Conservation (phyloP, 1,140 invertebrate species). For the Aleiodes sp. region DNA sequence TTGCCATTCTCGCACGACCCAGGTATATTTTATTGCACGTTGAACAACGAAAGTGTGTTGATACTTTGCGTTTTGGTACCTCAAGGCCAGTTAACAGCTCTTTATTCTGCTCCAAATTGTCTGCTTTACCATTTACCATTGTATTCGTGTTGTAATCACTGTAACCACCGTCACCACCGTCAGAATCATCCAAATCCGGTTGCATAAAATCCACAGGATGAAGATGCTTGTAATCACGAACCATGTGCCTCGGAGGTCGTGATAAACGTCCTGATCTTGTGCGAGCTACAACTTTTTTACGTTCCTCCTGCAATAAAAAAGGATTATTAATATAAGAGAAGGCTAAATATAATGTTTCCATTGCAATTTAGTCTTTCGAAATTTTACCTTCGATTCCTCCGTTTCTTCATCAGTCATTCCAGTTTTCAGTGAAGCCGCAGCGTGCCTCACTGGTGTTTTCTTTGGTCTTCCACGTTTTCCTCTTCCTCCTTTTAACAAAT, state of each 20-base stretch:
- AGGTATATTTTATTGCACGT: conserved; percentile 70
- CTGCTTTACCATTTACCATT: conserved; percentile 54
- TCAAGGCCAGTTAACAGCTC: conserved; percentile 58
- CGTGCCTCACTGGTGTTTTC: conserved; percentile 46
- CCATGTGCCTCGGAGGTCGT: conserved; percentile 74
- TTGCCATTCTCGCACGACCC: conserved; percentile 66
- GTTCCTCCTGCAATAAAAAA: conserved; percentile 62
- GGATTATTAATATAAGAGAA: too few species aligned
- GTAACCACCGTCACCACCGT: conserved; percentile 75
- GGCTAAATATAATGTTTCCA: too few species aligned
- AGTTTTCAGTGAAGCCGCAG: conserved; percentile 40
- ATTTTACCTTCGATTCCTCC: conserved; percentile 56
- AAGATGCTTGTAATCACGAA: conserved; percentile 75
- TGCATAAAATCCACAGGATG: conserved; percentile 71
- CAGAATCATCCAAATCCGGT: conserved; percentile 71
- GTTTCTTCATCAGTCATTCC: conserved; percentile 48
- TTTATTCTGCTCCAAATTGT: conserved; percentile 53
- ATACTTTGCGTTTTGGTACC: conserved; percentile 66
- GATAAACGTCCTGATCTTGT: conserved; percentile 73
- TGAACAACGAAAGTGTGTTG: conserved; percentile 68
- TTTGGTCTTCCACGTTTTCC: conserved; percentile 61
- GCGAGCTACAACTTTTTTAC: conserved; percentile 70
- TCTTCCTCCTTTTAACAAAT: conserved; percentile 48
- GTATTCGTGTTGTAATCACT: conserved; percentile 71
- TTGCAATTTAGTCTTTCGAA: too few species aligned